Evolutionary conservation across 2,888 invertebrate genomes (phyloP).

Genomic region (Caradrina kadenii): DNA sequence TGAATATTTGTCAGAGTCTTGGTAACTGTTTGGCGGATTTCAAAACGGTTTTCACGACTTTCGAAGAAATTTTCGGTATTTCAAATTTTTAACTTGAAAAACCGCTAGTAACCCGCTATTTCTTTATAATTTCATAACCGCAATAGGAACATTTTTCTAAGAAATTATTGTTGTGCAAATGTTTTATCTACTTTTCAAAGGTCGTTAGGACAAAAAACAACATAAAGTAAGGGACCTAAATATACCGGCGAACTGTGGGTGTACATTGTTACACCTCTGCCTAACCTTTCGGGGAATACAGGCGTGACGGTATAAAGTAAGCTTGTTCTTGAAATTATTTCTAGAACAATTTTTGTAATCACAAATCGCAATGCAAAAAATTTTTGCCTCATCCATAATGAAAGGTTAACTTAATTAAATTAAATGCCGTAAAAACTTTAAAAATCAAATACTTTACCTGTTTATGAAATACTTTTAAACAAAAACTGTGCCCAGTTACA

Average conservation of each 20-base stretch:
- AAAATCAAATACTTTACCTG: neutral
- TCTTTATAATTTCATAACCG: constrained; percentile 15
- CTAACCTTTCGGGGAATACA: no score
- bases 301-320: no score
- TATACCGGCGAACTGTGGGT: no score
- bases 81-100: constrained; percentile 12
- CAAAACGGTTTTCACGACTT: constrained; percentile 33
- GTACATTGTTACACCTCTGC: no score
- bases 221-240: no score
- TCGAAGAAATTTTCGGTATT: constrained; percentile 42
- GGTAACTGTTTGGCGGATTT: constrained; percentile 9
- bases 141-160: neutral
- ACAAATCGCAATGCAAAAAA: constrained; percentile 30
- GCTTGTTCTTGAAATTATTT: constrained; percentile 20
- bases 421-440: neutral
- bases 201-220: constrained; percentile 27
- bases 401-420: neutral
- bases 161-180: constrained; percentile 2
- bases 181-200: constrained; percentile 22
- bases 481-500: neutral
- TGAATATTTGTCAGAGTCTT: constrained; percentile 1
- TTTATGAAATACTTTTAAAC: neutral
- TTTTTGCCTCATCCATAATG: constrained; percentile 1
- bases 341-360: constrained; percentile 17
- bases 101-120: constrained; percentile 15